phyloP scores from a whole-genome alignment of 2,113 vertebrate species.

The Spermophilus dauricus region DNA sequence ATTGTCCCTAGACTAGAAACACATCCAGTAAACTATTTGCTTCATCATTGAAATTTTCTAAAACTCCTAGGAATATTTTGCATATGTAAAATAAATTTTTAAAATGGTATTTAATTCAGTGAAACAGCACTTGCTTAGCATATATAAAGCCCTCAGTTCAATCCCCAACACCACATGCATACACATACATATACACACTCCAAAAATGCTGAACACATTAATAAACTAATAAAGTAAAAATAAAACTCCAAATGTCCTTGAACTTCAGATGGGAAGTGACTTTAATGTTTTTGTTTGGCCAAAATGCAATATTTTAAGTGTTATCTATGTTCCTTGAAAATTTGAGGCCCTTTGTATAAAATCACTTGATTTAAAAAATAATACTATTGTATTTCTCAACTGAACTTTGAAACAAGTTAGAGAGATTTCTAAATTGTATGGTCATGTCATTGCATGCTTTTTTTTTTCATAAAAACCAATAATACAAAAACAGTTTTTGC shows the following conservation, averaged over 20 bases:
- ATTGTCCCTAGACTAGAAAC: not conserved
- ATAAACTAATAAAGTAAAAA: conserved; percentile 1
- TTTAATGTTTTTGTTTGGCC: not conserved
- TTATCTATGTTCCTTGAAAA: not conserved
- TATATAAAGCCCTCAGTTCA: too few relatives aligned
- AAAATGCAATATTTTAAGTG: conserved; percentile 8
- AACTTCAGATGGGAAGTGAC: not conserved
- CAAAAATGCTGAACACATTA: not conserved
- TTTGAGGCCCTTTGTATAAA: conserved; percentile 1
- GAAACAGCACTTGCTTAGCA: too few relatives aligned
- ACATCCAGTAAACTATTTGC: not conserved
- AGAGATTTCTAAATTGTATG: not conserved
- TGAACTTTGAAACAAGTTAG: conserved; percentile 23
- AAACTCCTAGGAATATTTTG: not conserved
- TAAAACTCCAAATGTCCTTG: conserved; percentile 21
- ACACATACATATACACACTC: too few relatives aligned
- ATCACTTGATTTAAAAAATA: not conserved
- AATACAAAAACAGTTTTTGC: not conserved
- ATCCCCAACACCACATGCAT: too few relatives aligned
- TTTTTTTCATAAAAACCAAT: conserved; percentile 29
- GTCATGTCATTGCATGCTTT: not conserved
- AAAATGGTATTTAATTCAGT: not conserved
- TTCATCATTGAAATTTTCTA: not conserved
- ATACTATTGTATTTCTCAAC: conserved; percentile 3
- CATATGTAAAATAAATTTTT: not conserved